Evolutionary conservation across 2,797 vertebrate genomes (phyloP).

Genomic region (Zenarchopterus dispar): DNA sequence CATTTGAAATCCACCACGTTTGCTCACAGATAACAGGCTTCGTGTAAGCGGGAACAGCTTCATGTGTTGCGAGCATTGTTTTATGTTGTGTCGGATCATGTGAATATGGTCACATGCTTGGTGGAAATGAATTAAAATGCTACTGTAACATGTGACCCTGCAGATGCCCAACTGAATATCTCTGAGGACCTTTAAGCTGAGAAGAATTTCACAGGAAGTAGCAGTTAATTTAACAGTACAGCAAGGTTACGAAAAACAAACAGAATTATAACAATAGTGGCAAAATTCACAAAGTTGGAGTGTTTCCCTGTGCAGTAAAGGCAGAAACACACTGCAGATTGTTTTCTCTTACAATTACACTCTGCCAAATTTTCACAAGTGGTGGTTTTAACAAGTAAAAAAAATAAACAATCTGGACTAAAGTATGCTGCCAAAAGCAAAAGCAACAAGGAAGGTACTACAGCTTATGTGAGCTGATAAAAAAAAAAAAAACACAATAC

Average conservation of each 20-base stretch:
- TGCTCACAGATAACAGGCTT: constrained; percentile 26
- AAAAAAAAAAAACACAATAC: too few relatives aligned
- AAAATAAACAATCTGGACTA: neutral
- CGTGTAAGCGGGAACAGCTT: neutral
- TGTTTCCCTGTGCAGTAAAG: neutral
- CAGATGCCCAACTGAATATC: constrained; percentile 14
- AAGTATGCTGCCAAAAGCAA: constrained; percentile 14
- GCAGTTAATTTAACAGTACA: constrained; percentile 4
- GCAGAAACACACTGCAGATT: constrained; percentile 6
- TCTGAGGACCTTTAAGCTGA: constrained; percentile 4
- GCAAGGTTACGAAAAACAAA: neutral
- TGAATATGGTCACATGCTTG: constrained; percentile 18
- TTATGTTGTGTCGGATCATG: constrained; percentile 6
- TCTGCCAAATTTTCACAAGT: constrained; percentile 11
- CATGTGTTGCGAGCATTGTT: neutral
- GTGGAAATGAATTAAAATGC: neutral
- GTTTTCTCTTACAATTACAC: neutral
- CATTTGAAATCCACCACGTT: constrained; percentile 21
- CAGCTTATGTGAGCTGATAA: constrained; percentile 4
- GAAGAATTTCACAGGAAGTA: constrained; percentile 9
- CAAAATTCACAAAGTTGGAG: neutral
- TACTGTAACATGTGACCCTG: constrained; percentile 6
- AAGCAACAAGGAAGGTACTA: constrained; percentile 6
- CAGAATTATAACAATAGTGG: neutral
- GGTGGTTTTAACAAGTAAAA: constrained; percentile 12